Conservation (phyloP, 2,888 invertebrate species). For the Notodonta ziczac region DNA sequence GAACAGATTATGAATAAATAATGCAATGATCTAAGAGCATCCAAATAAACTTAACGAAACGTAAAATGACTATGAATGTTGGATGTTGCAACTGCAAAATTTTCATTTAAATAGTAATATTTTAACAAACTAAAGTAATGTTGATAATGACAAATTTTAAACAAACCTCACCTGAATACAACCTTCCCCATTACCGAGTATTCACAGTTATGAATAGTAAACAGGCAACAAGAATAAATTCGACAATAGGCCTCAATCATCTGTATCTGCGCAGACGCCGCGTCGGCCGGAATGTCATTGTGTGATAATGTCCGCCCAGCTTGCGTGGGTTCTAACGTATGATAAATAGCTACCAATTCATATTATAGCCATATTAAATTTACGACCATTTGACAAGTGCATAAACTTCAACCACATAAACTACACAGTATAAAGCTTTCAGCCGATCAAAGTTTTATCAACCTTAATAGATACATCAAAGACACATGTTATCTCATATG, state of each 20-base stretch:
- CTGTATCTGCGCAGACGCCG: slow-evolving; percentile 7
- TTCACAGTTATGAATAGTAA: slow-evolving; percentile 22
- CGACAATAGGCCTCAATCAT: slow-evolving; percentile 1
- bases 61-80: too few species aligned
- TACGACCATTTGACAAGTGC: neutral
- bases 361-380: slow-evolving; percentile 4
- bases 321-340: slow-evolving; percentile 39
- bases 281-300: slow-evolving; percentile 54
- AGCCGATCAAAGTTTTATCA: too few species aligned
- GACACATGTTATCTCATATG: too few species aligned
- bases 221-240: slow-evolving; percentile 7
- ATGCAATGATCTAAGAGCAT: too few species aligned
- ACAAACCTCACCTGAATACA: slow-evolving; percentile 10
- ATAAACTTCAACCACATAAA: neutral
- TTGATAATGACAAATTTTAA: slow-evolving; percentile 2
- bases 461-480: too few species aligned
- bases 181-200: slow-evolving; percentile 24
- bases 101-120: neutral
- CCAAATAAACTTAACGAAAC: too few species aligned
- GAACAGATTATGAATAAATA: too few species aligned
- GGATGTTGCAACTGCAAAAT: neutral
- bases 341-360: slow-evolving; percentile 37
- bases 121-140: neutral
- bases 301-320: slow-evolving; percentile 49
- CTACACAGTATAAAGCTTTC: too few species aligned